Percentiles rank a stretch among this genome's conserved stretches.
These are phyloP conservation scores for Fundulus diaphanus DNA, from an alignment of 2,797 vertebrate genomes.

Conservation along the genomic window DNA sequence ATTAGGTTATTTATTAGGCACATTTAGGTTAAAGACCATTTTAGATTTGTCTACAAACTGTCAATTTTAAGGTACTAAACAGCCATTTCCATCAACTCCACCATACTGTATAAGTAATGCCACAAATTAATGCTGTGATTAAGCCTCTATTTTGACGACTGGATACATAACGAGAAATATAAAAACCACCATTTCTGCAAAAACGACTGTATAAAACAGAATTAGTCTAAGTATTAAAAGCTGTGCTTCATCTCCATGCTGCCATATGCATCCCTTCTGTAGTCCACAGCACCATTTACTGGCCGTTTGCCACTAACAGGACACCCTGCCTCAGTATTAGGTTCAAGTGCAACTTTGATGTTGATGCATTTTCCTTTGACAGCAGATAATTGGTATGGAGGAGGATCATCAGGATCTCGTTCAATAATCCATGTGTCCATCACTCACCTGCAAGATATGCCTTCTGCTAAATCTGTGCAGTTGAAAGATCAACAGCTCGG, in stretches of 20 bases:
- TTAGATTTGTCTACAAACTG: background rate
- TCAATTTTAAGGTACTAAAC: background rate
- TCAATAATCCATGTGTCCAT: slow-evolving; percentile 2
- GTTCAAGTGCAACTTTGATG: background rate
- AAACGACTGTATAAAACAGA: background rate
- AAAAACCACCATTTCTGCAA: background rate
- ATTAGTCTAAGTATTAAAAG: background rate
- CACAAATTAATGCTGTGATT: background rate
- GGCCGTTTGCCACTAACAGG: background rate
- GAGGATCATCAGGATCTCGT: background rate
- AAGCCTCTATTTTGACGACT: background rate
- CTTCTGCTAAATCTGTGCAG: slow-evolving; percentile 37
- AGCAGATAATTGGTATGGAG: background rate
- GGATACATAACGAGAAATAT: background rate
- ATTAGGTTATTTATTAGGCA: too few species aligned
- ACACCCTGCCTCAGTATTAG: background rate
- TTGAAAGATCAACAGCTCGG: slow-evolving; percentile 20
- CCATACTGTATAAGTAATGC: background rate
- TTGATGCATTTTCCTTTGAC: background rate
- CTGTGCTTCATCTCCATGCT: background rate
- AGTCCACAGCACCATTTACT: background rate
- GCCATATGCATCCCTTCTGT: background rate
- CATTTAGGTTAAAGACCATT: too few species aligned
- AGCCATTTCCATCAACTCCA: background rate
- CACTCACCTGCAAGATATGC: slow-evolving; percentile 64